Evolutionary conservation across 2,113 vertebrate genomes (phyloP).

Genomic region (Oreocharis arfaki): DNA sequence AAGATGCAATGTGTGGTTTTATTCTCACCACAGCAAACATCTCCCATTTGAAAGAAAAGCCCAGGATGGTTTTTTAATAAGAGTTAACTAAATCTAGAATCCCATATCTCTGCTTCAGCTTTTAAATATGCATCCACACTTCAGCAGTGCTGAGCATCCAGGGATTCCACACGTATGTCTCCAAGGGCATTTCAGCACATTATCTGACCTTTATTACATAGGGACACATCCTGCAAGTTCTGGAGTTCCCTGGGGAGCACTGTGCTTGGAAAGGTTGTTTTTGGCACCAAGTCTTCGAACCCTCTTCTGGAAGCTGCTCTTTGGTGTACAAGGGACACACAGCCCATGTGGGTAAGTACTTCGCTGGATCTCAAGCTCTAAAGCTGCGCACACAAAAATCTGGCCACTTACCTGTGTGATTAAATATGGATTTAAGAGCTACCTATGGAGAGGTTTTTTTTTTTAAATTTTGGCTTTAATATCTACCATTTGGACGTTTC

Average conservation of each 20-base stretch:
- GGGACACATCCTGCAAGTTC: neutral
- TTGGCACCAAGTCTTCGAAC: neutral
- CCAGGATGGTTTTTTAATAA: neutral
- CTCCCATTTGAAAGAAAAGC: neutral
- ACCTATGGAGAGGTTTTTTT: neutral
- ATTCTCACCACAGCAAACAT: neutral
- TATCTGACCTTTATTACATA: fast-evolving
- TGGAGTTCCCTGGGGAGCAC: neutral
- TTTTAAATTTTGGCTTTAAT: neutral
- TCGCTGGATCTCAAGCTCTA: neutral
- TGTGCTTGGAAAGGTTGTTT: neutral
- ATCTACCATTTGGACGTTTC: conserved; percentile 12
- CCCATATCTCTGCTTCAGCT: neutral
- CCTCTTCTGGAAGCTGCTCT: neutral
- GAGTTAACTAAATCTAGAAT: neutral
- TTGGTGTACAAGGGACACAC: neutral
- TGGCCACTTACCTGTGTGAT: neutral
- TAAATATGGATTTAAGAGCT: neutral
- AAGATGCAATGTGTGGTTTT: neutral
- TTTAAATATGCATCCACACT: neutral
- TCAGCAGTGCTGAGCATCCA: neutral
- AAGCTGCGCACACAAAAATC: neutral
- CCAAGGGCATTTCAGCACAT: neutral
- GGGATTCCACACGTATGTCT: neutral
- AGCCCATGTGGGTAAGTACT: fast-evolving